Base-by-base conservation (phyloP, 2,113 vertebrate species). In the Ursus arctos region DNA sequence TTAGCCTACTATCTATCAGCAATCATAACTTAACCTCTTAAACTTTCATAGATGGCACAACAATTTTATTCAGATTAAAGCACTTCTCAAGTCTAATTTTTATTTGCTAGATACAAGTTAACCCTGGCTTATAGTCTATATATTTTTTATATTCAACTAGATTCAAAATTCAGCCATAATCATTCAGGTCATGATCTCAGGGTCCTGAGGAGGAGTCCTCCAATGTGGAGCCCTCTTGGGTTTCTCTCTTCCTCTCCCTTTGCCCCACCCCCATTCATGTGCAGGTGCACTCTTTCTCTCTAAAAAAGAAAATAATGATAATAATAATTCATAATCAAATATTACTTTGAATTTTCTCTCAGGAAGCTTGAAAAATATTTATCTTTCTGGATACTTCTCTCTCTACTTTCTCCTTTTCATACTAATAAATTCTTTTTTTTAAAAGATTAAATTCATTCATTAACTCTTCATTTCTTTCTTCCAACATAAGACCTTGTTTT, bases 381-480 rank as follows among this genome's bases (percentile, higher is more conserved):
- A n/a, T 47, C 76, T 51, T 93, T 92, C 40, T 47, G 14, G 15
- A 1, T 98, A 99, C 99, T 99, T 99, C 99, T 99, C 99, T 99
- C 88, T 99, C 99, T 26, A 92, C 98, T 98, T 99, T 99, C 92
- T 99, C 99, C 77, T 99, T 99, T 98, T 99, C 99, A 19, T 99
- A 98, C 93, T 99, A 99, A 98, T 98, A 98, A 92, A 99, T 92
- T 97, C 99, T 99, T 49, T 99, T 99, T 92, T 98, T 98, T 71
- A 99, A 99, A 95, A 99, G 99, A 21, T 97, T 97, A 33, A 99
- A 99, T 36, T 99, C 99, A 26, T 84, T 91, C 36, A 98, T 98
- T 69, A 99, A 98, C 94, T 99, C 99, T 76, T 99, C 99, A 95
- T 99, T 99, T 97, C 99, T 99, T 79, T 99, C 99, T 98, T 99